Evolutionary conservation across 2,888 invertebrate genomes (phyloP), one percentile per base, ranked within the genome.

Genomic region (Epiperipatus broadwayi): DNA sequence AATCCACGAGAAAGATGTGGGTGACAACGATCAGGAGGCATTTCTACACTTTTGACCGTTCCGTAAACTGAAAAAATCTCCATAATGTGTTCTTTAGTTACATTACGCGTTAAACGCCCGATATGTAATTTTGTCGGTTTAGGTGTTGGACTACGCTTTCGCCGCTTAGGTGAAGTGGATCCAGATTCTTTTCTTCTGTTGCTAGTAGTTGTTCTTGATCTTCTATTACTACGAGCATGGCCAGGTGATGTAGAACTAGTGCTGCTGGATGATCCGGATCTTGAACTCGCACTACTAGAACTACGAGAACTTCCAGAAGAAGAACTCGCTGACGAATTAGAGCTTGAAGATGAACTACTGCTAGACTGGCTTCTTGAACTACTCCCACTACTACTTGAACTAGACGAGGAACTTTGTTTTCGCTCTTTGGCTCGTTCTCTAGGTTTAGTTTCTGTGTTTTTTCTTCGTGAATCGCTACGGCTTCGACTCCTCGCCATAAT

Each of bases 41-140:
- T 79, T 53, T 95, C 93, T 0, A 93, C 75, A 52, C 71, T 67
- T 59, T 87, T 87, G 1, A 95, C 74, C 37, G 69, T 40, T 7
- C 67, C 67, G 51, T 81, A 84, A 5, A 74, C 73, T n/a, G 78
- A 72, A 56, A 91, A 91, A 52, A 91, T 89, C 60, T 91, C 89
- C 46, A 71, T 62, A 30, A 91, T 69, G 56, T 89, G 89, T 2
- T 85, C 87, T 52, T 78, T 78, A 43, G 76, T 79, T 2, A 95
- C 84, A 55, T 95, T 95, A 18, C 87, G 66, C 0, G 91, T 89
- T 42, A 95, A 64, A 7, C 81, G 73, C 0, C 89, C 91, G 43
- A 95, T 78, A 55, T 93, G 91, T 51, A 95, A 85, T 53, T 91
- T 79, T 1, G 79, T 78, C 0, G 91, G 85, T 28, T 80, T 72